These are phyloP conservation scores for Orius insidiosus DNA, from an alignment of 1,140 invertebrate species.

Conservation along the genomic window DNA sequence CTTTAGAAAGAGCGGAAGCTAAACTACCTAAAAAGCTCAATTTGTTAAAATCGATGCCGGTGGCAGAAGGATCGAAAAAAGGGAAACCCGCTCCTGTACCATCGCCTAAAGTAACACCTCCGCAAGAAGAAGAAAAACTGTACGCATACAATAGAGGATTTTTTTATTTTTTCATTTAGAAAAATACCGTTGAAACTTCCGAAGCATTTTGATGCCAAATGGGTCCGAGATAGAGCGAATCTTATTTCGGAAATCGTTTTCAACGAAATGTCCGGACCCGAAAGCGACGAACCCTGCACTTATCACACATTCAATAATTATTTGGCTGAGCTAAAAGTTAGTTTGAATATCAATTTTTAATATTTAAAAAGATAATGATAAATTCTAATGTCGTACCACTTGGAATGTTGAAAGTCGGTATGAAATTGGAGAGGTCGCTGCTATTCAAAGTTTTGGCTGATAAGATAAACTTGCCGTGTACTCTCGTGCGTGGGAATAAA, in stretches of 20 bases:
- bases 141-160: not conserved
- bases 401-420: slow-evolving; percentile 37
- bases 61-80: too few relatives aligned
- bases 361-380: slow-evolving; percentile 12
- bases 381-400: slow-evolving; percentile 33
- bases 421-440: slow-evolving; percentile 38
- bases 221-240: slow-evolving; percentile 16
- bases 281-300: slow-evolving; percentile 26
- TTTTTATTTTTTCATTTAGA: not conserved
- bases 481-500: slow-evolving; percentile 32
- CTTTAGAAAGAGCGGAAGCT: too few relatives aligned
- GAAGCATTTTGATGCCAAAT: slow-evolving; percentile 4
- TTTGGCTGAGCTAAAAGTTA: slow-evolving; percentile 26
- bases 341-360: not conserved
- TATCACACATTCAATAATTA: slow-evolving; percentile 32
- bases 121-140: not conserved
- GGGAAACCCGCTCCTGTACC: too few relatives aligned
- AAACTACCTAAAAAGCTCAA: too few relatives aligned
- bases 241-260: slow-evolving; percentile 32
- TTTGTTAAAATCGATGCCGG: too few relatives aligned
- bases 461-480: slow-evolving; percentile 36
- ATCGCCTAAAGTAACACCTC: too few relatives aligned
- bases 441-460: slow-evolving; percentile 50
- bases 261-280: slow-evolving; percentile 31
- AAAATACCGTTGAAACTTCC: not conserved